Base-by-base conservation (phyloP, 2,888 invertebrate species). In the Drosophila neutralis region DNA sequence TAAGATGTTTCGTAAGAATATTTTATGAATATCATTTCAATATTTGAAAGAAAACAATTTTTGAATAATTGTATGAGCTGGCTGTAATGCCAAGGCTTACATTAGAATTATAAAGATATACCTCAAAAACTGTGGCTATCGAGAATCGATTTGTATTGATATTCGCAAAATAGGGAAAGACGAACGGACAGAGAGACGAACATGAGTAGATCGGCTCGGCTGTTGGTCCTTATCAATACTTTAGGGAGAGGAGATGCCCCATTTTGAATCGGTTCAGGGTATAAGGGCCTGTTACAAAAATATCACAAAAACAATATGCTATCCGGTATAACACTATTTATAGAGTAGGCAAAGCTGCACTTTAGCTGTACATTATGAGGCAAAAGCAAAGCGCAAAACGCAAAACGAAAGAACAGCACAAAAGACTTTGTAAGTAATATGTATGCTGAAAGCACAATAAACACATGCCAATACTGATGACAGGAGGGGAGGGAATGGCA, bases 361-460 rank as follows among this genome's bases (percentile, higher is more conserved):
- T 83, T 76, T 76, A 42, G 69, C 62, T 51, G 49, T 51, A 69
- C 74, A 86, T 75, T 88, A 86, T 77, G 35, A 65, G 38, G 64
- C 63, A 62, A 77, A 69, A 56, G 57, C 42, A 52, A 69, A 72
- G 73, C 69, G 71, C 74, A 65, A 72, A 64, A 54, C 64, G 59
- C 73, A 61, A 73, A 73, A 65, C 70, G 69, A 72, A 82, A 81
- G 87, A 85, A 79, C 73, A 80, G 76, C 77, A 71, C 62, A 53
- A 65, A 59, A 79, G 79, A 82, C 89, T 89, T 87, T 89, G 85
- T 81, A 89, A 84, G 87, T 75, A 72, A 89, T 89, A 89, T 79
- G 89, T 88, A 87, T 82, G 89, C 80, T 81, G 84, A 87, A 76
- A 89, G 82, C 77, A 69, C 72, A 78, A 78, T 68, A 80, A 67